Evolutionary conservation across 2,113 vertebrate genomes (phyloP), one percentile per base, ranked within the genome.

Genomic region (Sorex araneus): DNA sequence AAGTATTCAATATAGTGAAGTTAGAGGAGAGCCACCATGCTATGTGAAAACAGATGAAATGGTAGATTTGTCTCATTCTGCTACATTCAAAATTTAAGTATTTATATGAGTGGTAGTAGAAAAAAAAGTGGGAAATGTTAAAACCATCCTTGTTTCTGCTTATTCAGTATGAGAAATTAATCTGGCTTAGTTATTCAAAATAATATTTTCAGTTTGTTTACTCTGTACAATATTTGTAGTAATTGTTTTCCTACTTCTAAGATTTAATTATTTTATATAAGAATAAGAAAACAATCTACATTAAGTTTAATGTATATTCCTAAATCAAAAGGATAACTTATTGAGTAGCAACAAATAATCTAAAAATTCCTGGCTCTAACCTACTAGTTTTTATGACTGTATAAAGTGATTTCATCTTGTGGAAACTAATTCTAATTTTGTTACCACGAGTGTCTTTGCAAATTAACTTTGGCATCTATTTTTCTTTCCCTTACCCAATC

Each of bases 241-340:
- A 63, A 21, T 30, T 85, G 10, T 80, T 90, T 90, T 47, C 12
- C 64, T 91, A 57, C n/a, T 71, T 76, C 23, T 70, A 86, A 43
- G 3, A 71, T 30, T 86, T 90, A 87, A 94, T 93, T 90, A 78
- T n/a, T 76, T 90, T 69, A 87, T 28, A 67, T 83, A 66, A 50
- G 70, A 87, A 93, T 83, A 66, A 50, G 64, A 87, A 93, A 30
- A 2, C 34, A 83, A 86, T 69, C 36, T 82, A n/a, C 32, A 47
- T 4, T 80, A 57, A 34, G n/a, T 54, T 89, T 82, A 70, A 47
- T 66, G 11, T 77, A 84, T 83, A 92, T 0, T 30, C 23, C 25
- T 94, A 73, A 94, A 67, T 71, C 27, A 87, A 77, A 85, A 93
- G 25, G 15, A 81, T 54, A 84, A 64, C 32, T 54, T 32, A 28